Conservation (phyloP, 64 coral and sea anemone genomes). For the Montipora foliosa region DNA sequence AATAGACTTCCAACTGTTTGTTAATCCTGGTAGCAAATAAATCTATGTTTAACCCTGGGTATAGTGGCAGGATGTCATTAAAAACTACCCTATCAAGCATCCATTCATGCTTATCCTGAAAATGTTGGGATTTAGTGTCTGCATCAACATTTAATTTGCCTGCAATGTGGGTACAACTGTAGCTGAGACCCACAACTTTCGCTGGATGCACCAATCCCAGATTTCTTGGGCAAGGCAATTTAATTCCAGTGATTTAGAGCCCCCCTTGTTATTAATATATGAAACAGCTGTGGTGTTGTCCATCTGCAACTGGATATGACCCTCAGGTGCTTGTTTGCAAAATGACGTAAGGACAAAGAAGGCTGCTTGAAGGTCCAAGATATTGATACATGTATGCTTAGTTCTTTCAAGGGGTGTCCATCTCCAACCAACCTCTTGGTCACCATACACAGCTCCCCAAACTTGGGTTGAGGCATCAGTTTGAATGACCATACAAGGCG, state of each 20-base stretch:
- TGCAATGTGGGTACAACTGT: neutral
- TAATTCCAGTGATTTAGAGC: neutral
- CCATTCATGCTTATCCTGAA: neutral
- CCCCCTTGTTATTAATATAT: slow-evolving; percentile 46
- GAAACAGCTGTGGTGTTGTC: slow-evolving; percentile 56
- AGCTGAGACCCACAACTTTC: neutral
- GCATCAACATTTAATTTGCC: neutral
- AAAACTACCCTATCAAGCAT: neutral
- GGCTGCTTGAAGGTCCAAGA: neutral
- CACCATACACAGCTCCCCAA: too few relatives aligned
- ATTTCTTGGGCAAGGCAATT: neutral
- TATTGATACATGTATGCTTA: neutral
- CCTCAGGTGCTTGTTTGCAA: neutral
- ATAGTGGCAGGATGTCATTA: neutral
- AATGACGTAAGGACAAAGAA: slow-evolving; percentile 17
- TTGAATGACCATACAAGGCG: too few relatives aligned
- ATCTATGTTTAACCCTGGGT: neutral
- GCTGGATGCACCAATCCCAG: neutral
- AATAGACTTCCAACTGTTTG: too few relatives aligned
- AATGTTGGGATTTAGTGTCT: neutral
- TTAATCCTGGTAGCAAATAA: neutral
- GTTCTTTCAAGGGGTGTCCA: too few relatives aligned
- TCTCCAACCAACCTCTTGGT: too few relatives aligned
- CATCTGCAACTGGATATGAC: slow-evolving; percentile 9
- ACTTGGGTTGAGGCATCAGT: too few relatives aligned